phyloP scores from a whole-genome alignment of 2,113 vertebrate genomes.

The Athene cunicularia region DNA sequence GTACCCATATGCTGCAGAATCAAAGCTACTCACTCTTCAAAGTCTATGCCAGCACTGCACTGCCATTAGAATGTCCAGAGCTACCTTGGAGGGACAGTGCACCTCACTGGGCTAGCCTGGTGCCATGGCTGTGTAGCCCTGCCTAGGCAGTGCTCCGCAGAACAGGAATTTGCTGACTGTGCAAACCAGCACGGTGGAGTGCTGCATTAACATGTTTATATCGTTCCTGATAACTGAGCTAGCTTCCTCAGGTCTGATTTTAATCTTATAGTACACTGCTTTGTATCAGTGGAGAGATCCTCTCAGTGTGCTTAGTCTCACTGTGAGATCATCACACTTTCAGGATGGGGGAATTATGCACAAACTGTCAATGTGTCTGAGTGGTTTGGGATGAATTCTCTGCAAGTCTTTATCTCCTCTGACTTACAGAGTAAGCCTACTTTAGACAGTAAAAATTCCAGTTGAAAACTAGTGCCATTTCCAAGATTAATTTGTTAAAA shows the following conservation, averaged over 20 bases:
- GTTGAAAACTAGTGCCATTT: not conserved
- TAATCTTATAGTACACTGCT: not conserved
- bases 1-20: not conserved
- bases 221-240: not conserved
- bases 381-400: not conserved
- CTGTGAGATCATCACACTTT: not conserved
- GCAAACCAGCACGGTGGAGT: not conserved
- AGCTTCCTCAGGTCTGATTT: not conserved
- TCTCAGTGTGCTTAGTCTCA: not conserved
- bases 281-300: not conserved
- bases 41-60: not conserved
- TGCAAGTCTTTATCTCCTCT: not conserved
- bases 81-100: not conserved
- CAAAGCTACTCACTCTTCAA: not conserved
- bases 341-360: not conserved
- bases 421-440: not conserved
- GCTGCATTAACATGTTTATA: rapidly evolving
- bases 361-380: not conserved
- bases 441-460: not conserved
- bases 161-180: rapidly evolving
- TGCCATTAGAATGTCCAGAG: not conserved
- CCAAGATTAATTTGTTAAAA: not conserved
- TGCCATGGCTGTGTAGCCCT: not conserved
- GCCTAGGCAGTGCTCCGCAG: not conserved
- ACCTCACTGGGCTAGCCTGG: not conserved